Percentiles rank a stretch among this genome's conserved stretches.
Evolutionary conservation across 1,140 invertebrate species (phyloP).

Genomic region (Aphis craccivora): DNA sequence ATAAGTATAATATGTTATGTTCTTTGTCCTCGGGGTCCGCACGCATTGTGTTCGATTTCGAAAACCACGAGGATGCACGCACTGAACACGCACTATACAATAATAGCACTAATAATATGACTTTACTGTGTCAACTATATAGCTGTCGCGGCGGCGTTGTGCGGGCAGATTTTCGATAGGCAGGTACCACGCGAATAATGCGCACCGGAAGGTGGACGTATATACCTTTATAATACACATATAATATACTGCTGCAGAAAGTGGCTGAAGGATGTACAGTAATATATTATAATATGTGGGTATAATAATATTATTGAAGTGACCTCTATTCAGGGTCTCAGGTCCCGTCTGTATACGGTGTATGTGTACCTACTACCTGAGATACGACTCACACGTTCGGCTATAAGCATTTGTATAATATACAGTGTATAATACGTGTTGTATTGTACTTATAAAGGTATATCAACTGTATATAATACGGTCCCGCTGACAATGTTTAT

Average conservation of each 20-base stretch:
- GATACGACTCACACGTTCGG: neutral
- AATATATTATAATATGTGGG: neutral
- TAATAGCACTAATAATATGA: neutral
- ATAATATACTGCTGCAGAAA: neutral
- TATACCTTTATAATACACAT: neutral
- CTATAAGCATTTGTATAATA: neutral
- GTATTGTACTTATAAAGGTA: neutral
- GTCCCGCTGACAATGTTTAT: neutral
- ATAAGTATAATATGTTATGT: neutral
- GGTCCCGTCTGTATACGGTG: neutral
- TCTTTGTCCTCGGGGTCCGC: neutral
- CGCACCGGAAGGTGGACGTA: neutral
- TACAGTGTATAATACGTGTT: neutral
- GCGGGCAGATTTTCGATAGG: neutral
- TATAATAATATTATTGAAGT: neutral
- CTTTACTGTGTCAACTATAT: neutral
- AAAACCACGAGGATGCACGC: neutral
- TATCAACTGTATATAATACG: neutral
- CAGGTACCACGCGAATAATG: neutral
- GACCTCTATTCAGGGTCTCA: neutral
- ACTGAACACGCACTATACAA: neutral
- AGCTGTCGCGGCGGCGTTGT: too few species aligned
- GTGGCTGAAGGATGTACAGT: neutral
- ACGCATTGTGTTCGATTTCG: neutral
- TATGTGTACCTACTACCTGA: neutral